These are phyloP conservation scores for Argya squamiceps DNA, from an alignment of 2,797 vertebrate species.

Conservation along the genomic window DNA sequence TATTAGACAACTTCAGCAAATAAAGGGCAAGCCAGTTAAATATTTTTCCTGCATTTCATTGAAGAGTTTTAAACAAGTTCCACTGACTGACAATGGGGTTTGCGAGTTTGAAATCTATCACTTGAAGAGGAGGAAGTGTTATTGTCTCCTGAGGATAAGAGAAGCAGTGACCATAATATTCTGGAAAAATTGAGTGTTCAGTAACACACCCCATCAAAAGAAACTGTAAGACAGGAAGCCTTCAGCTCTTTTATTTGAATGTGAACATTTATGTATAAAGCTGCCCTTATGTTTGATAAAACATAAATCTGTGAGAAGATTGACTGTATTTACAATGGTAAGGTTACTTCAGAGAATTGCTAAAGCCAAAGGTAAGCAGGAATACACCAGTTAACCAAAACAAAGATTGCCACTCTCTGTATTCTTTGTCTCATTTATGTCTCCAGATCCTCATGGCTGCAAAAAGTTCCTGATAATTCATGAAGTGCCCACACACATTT, in stretches of 20 bases:
- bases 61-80: neutral
- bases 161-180: neutral
- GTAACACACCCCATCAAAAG: neutral
- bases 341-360: neutral
- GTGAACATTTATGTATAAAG: neutral
- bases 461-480: neutral
- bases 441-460: neutral
- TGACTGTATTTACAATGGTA: neutral
- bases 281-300: neutral
- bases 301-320: neutral
- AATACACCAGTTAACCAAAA: neutral
- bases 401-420: neutral
- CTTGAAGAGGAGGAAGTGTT: neutral
- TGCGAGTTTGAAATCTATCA: neutral
- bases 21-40: neutral
- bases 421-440: neutral
- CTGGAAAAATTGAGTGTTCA: neutral
- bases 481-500: neutral
- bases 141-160: neutral
- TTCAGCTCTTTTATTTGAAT: neutral
- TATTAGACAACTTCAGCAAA: conserved; percentile 10
- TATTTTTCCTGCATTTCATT: neutral
- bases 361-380: neutral
- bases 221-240: neutral
- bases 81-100: neutral